Evolutionary conservation across 2,797 vertebrate genomes (phyloP).

Genomic region (Uromys caudimaculatus): DNA sequence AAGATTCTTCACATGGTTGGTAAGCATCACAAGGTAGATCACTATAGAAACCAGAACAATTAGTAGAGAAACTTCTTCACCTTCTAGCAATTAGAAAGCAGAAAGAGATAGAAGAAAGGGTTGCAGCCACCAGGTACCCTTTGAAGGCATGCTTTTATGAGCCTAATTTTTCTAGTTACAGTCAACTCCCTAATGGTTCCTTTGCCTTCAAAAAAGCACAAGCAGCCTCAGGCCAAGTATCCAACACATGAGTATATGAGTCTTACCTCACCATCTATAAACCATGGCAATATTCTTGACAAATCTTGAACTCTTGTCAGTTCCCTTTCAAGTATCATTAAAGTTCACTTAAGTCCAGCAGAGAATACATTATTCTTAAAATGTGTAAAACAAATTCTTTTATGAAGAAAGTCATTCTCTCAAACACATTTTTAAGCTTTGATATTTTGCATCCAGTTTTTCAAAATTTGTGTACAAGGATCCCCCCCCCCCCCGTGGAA

Average conservation of each 20-base stretch:
- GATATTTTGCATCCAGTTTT: constrained; percentile 47
- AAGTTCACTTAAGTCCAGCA: background rate
- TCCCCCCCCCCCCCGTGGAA: background rate
- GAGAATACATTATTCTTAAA: constrained; percentile 7
- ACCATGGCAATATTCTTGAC: background rate
- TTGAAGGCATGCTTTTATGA: background rate
- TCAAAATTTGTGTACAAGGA: constrained; percentile 34
- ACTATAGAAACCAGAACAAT: background rate
- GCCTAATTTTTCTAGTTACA: background rate
- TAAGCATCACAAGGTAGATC: background rate
- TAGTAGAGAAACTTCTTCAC: background rate
- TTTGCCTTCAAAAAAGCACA: background rate
- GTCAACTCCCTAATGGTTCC: background rate
- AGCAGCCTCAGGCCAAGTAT: background rate
- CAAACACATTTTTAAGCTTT: constrained; percentile 10
- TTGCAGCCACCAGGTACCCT: background rate
- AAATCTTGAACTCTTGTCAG: background rate
- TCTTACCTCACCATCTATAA: background rate
- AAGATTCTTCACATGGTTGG: background rate
- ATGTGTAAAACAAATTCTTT: background rate
- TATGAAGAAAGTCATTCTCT: constrained; percentile 31
- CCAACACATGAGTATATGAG: background rate
- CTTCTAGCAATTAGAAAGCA: too few species aligned
- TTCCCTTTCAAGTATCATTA: background rate
- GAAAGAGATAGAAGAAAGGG: background rate